A percentile compares a stretch with the other conserved stretches of the same genome.
These are phyloP conservation scores for Heliconius charithonia DNA, from an alignment of 2,888 invertebrate species.

Conservation along the genomic window DNA sequence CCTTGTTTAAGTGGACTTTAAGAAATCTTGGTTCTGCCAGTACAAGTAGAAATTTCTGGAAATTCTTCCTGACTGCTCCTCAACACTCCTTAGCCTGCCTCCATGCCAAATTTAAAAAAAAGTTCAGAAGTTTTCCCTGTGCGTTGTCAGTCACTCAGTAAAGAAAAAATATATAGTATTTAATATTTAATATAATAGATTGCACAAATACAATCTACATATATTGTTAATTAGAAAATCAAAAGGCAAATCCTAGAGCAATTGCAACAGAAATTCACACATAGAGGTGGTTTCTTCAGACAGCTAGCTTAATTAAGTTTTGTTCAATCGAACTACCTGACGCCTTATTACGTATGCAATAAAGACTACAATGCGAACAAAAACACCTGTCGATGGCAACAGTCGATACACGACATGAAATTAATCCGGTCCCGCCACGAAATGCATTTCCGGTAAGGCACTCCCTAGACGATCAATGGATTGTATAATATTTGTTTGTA, in stretches of 20 bases:
- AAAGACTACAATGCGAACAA: conserved; percentile 5
- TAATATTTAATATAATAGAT: too few species aligned
- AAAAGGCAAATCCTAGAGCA: conserved; percentile 26
- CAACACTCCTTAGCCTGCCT: too few species aligned
- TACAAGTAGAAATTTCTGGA: too few species aligned
- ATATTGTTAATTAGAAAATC: conserved; percentile 20
- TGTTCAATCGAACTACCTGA: background rate
- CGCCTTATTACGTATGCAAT: background rate
- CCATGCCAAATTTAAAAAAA: too few species aligned
- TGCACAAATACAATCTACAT: background rate
- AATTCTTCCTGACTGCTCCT: too few species aligned
- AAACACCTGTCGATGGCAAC: conserved; percentile 27
- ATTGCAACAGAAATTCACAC: conserved; percentile 29
- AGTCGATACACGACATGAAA: conserved; percentile 37
- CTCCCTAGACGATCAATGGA: conserved; percentile 23
- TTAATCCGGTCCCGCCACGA: conserved; percentile 35
- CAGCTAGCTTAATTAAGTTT: conserved; percentile 37
- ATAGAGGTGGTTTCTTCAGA: conserved; percentile 33
- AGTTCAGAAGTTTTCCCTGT: too few species aligned
- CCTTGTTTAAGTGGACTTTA: too few species aligned
- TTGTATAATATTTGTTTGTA: background rate
- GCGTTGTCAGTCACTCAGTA: too few species aligned
- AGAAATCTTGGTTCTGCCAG: too few species aligned
- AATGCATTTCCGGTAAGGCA: conserved; percentile 35
- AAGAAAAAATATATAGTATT: too few species aligned